These are phyloP conservation scores for Tachina fera DNA, from an alignment of 2,888 invertebrate species.

Conservation along the genomic window DNA sequence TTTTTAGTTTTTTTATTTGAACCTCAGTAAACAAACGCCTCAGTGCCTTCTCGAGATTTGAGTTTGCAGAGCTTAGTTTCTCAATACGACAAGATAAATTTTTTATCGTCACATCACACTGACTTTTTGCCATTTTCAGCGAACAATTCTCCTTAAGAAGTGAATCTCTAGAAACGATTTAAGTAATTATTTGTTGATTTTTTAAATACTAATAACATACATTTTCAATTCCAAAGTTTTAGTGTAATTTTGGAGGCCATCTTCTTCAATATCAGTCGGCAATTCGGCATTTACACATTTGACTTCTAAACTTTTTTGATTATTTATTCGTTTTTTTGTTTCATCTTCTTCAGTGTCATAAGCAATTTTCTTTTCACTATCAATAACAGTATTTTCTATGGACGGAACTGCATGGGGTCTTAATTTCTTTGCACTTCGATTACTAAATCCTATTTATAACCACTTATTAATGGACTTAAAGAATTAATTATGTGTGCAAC, in stretches of 20 bases:
- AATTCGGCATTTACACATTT: background rate
- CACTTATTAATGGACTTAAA: too few relatives aligned
- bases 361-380: background rate
- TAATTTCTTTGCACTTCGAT: constrained; percentile 26
- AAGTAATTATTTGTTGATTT: constrained; percentile 15
- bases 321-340: too few relatives aligned
- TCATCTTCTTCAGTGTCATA: background rate
- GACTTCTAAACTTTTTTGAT: too few relatives aligned
- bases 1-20: constrained; percentile 30
- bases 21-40: constrained; percentile 1
- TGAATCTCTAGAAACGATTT: background rate
- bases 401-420: constrained; percentile 34
- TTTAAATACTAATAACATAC: constrained; percentile 33
- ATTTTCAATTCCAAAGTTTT: constrained; percentile 43
- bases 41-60: background rate
- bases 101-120: background rate
- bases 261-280: constrained; percentile 1
- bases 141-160: background rate
- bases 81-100: constrained; percentile 14
- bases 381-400: constrained; percentile 6
- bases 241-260: background rate
- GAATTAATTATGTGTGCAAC: too few relatives aligned
- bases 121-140: constrained; percentile 25
- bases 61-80: constrained; percentile 20
- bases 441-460: constrained; percentile 32